Evolutionary conservation across 2,113 vertebrate species (phyloP).

Genomic region (Aphyosemion australe): DNA sequence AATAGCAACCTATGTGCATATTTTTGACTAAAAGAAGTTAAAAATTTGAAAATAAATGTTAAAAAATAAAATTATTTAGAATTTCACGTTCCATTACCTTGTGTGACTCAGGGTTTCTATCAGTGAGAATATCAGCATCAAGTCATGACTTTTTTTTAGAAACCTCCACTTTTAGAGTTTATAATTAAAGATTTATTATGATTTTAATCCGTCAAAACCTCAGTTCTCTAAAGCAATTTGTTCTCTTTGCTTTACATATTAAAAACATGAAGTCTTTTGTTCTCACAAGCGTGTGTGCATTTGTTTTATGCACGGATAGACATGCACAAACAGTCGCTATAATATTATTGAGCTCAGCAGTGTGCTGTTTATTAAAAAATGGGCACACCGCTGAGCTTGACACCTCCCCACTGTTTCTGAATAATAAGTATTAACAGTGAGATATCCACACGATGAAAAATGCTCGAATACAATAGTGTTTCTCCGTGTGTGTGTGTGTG

Average conservation of each 20-base stretch:
- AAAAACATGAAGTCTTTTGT: constrained; percentile 22
- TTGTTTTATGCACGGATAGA: constrained; percentile 18
- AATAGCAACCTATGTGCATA: too few species aligned
- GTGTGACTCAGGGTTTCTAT: too few species aligned
- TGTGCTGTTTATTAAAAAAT: constrained; percentile 68
- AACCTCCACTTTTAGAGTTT: background rate
- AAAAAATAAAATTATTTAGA: too few species aligned
- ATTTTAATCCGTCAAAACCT: constrained; percentile 5
- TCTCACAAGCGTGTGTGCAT: constrained; percentile 6
- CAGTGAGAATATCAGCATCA: too few species aligned
- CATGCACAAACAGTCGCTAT: constrained; percentile 27
- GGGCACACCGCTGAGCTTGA: constrained; percentile 64
- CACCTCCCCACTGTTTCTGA: constrained; percentile 65
- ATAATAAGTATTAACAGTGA: constrained; percentile 67
- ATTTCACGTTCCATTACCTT: too few species aligned
- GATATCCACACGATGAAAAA: constrained; percentile 41
- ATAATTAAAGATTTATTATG: constrained; percentile 21
- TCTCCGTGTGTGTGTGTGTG: constrained; percentile 16
- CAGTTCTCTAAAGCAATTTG: constrained; percentile 16
- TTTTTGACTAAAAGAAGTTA: too few species aligned
- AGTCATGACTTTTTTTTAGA: too few species aligned
- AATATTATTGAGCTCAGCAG: constrained; percentile 60
- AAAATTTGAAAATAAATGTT: too few species aligned
- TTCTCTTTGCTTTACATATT: constrained; percentile 23
- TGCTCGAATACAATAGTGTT: constrained; percentile 23